Evolutionary conservation across 2,797 vertebrate genomes (phyloP), one percentile per base, ranked within the genome.

Genomic region (Arnoldichthys spilopterus): DNA sequence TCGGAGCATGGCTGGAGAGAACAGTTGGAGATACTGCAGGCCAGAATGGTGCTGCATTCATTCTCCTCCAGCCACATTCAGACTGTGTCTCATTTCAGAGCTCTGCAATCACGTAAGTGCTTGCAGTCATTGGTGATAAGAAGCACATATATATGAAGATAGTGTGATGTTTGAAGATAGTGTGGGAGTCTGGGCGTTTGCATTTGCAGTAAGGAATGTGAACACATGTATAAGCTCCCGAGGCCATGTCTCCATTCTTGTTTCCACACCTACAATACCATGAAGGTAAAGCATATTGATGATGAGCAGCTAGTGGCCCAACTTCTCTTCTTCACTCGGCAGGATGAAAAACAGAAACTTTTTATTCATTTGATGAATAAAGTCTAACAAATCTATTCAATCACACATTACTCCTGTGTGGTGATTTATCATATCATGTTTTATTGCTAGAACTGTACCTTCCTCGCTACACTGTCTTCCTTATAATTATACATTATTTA

Each of bases 111-210:
- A 37, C 61, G 20, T 53, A 74, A 79, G 58, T 74, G 78, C 54
- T 62, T 11, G 9, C 54, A 51, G 9, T 67, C 63, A 63, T 49
- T 59, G 32, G 62, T 79, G 77, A 79, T 79, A 73, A 79, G 49
- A 73, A 67, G 26, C 70, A 54, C 58, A 30, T 26, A 54, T 40
- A 43, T 47, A 47, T 16, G 12, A 3, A 37, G 34, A 37, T 3
- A 37, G 43, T 45, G 43, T 45, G 12, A 37, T 37, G 8, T 3
- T 3, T 56, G 45, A 24, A 59, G 75, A 26, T 64, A 40, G 47
- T 22, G n/a, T 64, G 37, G n/a, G 63, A 13, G 63, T 37, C 6
- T 37, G 37, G 6, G 47, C 15, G n/a, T 64, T n/a, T n/a, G 63
- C 5, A 37, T 45, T 40, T 22, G 37, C 4, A 8, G 63, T 7